A percentile compares a stretch with the other conserved stretches of the same genome.
Evolutionary conservation across 2,113 vertebrate species (phyloP).

Genomic region (Brachyhypopomus gauderio): DNA sequence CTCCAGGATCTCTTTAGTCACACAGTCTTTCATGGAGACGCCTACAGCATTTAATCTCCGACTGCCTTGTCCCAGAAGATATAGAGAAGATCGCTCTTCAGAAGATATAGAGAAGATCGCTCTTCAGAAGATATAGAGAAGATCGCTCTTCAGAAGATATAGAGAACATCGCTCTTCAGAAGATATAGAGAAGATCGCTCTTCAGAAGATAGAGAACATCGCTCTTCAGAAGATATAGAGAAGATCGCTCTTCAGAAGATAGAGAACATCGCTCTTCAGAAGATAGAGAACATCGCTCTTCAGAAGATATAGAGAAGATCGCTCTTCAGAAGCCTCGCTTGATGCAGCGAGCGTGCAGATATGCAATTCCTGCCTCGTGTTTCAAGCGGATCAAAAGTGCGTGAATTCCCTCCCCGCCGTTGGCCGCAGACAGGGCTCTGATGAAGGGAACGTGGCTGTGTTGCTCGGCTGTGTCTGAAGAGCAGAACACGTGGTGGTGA

Average conservation of each 20-base stretch:
- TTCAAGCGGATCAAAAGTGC: slow-evolving; percentile 4
- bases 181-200: neutral
- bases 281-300: neutral
- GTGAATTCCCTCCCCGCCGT: slow-evolving; percentile 5
- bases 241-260: too few species aligned
- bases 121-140: neutral
- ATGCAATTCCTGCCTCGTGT: slow-evolving; percentile 12
- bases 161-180: too few species aligned
- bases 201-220: too few species aligned
- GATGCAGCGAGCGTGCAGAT: neutral
- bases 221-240: neutral
- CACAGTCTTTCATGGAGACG: slow-evolving; percentile 5
- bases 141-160: too few species aligned
- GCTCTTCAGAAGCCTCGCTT: neutral
- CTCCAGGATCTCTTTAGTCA: slow-evolving; percentile 25
- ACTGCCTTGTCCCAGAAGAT: neutral
- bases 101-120: neutral
- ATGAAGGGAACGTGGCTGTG: neutral
- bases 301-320: neutral
- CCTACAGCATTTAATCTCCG: neutral
- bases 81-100: neutral
- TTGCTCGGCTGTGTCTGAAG: slow-evolving; percentile 2
- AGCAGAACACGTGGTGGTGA: neutral
- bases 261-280: too few species aligned
- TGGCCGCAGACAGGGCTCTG: neutral